Conservation (phyloP, 2,888 invertebrate species). For the Hanleya hanleyi region DNA sequence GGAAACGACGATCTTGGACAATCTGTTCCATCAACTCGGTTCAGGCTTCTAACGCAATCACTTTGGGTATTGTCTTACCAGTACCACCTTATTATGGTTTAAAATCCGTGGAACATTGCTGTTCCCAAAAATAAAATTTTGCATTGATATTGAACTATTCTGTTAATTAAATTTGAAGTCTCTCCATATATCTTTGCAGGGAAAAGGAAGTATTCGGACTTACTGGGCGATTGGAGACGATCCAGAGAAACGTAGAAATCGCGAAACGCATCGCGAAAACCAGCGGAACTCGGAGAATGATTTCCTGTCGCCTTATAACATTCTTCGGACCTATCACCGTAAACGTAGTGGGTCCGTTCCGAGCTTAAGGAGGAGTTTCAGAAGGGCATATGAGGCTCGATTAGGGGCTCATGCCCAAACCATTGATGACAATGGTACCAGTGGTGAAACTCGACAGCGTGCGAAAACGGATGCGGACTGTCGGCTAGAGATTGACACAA, state of each 20-base stretch:
- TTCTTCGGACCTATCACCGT: neutral
- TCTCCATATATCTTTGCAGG: too few relatives aligned
- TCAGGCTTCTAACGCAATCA: too few relatives aligned
- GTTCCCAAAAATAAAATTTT: too few relatives aligned
- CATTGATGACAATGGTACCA: neutral
- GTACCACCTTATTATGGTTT: too few relatives aligned
- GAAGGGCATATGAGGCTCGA: neutral
- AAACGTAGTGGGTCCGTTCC: neutral
- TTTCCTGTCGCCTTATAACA: neutral
- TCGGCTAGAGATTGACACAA: neutral
- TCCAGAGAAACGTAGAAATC: constrained; percentile 43
- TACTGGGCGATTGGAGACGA: constrained; percentile 71
- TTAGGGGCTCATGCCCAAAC: neutral
- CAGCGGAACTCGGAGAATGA: neutral
- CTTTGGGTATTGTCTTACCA: too few relatives aligned
- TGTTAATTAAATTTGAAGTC: too few relatives aligned
- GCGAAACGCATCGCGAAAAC: constrained; percentile 11
- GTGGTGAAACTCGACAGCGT: neutral
- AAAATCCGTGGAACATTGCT: too few relatives aligned
- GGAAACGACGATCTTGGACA: too few relatives aligned
- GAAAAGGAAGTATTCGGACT: constrained; percentile 71
- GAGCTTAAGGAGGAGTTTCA: neutral
- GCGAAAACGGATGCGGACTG: neutral
- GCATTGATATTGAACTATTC: too few relatives aligned
- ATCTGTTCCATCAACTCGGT: too few relatives aligned